Percentiles rank a stretch among this genome's conserved stretches.
phyloP scores from a whole-genome alignment of 2,888 invertebrate species.

The Eupithecia subfuscata region DNA sequence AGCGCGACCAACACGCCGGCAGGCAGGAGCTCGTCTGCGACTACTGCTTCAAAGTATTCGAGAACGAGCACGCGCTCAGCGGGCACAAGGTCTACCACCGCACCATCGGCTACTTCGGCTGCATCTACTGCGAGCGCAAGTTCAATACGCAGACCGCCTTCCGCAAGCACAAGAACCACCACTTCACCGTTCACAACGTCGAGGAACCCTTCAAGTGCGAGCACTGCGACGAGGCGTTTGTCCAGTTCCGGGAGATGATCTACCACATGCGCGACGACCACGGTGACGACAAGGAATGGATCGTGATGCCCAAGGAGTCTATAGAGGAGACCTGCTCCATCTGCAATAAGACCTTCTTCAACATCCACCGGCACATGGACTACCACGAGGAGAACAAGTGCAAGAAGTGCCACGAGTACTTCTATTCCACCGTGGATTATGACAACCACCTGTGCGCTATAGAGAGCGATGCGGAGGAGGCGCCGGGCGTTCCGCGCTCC shows the following conservation, averaged over 20 bases:
- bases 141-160: conserved; percentile 78
- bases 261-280: conserved; percentile 78
- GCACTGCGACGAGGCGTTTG: conserved; percentile 82
- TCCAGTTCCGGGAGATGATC: conserved; percentile 81
- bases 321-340: conserved; percentile 73
- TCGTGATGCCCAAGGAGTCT: conserved; percentile 73
- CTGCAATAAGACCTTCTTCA: conserved; percentile 75
- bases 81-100: conserved; percentile 77
- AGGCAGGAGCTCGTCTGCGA: conserved; percentile 74
- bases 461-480: conserved; percentile 74
- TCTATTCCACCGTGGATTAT: conserved; percentile 68
- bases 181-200: conserved; percentile 69
- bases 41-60: conserved; percentile 78
- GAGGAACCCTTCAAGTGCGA: conserved; percentile 78
- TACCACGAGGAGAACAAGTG: conserved; percentile 80
- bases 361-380: conserved; percentile 72
- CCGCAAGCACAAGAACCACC: conserved; percentile 81
- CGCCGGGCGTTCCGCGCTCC: conserved; percentile 45
- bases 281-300: conserved; percentile 78
- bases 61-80: conserved; percentile 71
- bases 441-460: conserved; percentile 77
- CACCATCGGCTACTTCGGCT: conserved; percentile 74
- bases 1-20: conserved; percentile 55
- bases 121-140: conserved; percentile 79
- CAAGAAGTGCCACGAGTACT: conserved; percentile 79